Conservation (phyloP, 2,888 invertebrate genomes). For the Andrena bucephala region DNA sequence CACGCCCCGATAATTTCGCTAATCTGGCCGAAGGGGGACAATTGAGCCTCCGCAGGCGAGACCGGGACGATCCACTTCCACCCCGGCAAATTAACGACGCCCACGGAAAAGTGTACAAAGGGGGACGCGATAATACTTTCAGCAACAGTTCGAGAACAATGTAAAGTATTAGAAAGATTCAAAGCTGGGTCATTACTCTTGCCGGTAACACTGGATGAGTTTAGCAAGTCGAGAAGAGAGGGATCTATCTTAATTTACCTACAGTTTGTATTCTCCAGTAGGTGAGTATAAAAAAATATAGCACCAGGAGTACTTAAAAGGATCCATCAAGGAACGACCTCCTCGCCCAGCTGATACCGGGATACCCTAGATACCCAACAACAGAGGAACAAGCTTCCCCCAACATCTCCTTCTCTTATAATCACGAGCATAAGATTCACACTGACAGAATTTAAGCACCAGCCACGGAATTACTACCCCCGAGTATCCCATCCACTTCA, state of each 20-base stretch:
- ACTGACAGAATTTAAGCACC: neutral
- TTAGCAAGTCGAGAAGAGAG: no score
- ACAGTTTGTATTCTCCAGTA: no score
- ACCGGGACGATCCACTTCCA: conserved; percentile 5
- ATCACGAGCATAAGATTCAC: neutral
- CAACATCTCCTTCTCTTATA: neutral
- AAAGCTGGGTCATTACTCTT: neutral
- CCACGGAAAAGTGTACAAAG: neutral
- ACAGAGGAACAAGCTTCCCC: neutral
- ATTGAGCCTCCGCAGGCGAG: conserved; percentile 47
- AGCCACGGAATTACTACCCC: neutral
- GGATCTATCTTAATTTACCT: no score
- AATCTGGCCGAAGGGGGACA: conserved; percentile 50
- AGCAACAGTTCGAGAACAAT: neutral
- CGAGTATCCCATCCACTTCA: neutral
- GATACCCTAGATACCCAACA: conserved; percentile 15
- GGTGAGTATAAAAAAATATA: no score
- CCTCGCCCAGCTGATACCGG: neutral
- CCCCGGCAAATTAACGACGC: neutral
- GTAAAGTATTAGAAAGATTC: neutral
- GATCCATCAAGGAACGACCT: no score
- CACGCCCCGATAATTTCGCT: conserved; percentile 58
- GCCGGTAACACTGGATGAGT: neutral
- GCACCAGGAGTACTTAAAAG: no score
- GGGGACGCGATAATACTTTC: neutral